Conservation (phyloP, 2,888 invertebrate genomes). For the Teleiodes luculella region DNA sequence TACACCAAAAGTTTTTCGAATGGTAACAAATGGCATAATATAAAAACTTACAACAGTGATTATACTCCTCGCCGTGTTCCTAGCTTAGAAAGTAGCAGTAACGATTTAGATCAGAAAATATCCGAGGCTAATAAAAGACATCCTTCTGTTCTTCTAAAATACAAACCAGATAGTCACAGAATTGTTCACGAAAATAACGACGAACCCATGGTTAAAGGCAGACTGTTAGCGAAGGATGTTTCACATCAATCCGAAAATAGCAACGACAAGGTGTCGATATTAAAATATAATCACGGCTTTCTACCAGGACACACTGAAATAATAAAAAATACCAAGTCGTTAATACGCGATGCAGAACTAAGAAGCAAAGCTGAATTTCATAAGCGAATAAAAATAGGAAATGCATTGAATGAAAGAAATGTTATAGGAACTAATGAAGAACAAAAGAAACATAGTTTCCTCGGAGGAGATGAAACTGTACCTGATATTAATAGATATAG, state of each 20-base stretch:
- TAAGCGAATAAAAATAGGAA: constrained; percentile 62
- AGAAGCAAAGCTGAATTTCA: constrained; percentile 40
- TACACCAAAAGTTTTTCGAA: constrained; percentile 49
- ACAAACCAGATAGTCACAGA: constrained; percentile 43
- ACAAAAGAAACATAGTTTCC: constrained; percentile 53
- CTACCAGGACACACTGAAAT: constrained; percentile 39
- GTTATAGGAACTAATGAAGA: constrained; percentile 48
- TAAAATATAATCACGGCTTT: constrained; percentile 60
- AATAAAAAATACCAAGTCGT: not conserved
- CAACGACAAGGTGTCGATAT: constrained; percentile 44
- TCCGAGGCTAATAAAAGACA: constrained; percentile 38
- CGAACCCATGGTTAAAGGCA: constrained; percentile 38
- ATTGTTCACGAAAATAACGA: constrained; percentile 35
- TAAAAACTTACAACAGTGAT: constrained; percentile 43
- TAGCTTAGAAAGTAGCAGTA: not conserved
- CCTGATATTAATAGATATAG: constrained; percentile 62
- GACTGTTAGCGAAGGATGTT: constrained; percentile 47
- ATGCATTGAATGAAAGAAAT: constrained; percentile 58
- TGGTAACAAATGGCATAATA: constrained; percentile 64
- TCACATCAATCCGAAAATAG: constrained; percentile 48
- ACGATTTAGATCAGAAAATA: constrained; percentile 31
- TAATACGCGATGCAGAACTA: constrained; percentile 3
- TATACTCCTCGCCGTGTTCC: constrained; percentile 4
- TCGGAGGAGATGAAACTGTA: constrained; percentile 54
- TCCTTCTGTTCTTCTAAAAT: constrained; percentile 47